Percentiles rank a stretch among this genome's conserved stretches.
These are phyloP conservation scores for Sebastes reedi DNA, from an alignment of 2,797 vertebrate genomes.

Conservation along the genomic window DNA sequence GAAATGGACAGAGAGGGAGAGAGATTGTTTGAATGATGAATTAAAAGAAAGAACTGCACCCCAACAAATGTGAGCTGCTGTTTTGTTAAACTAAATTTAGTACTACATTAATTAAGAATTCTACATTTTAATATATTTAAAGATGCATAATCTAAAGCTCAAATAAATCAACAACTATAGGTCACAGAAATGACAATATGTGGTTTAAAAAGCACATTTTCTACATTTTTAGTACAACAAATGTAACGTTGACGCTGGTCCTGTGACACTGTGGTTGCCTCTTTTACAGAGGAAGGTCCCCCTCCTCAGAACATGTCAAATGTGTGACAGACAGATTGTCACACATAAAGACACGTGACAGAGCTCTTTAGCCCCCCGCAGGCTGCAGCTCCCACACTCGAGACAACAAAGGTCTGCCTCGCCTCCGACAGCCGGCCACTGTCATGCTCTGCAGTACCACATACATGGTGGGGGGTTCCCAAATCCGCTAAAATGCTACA, in stretches of 20 bases:
- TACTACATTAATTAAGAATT: background rate
- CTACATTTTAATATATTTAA: slow-evolving; percentile 4
- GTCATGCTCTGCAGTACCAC: background rate
- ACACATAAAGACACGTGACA: slow-evolving; percentile 54
- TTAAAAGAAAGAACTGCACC: slow-evolving; percentile 34
- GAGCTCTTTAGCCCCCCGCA: slow-evolving; percentile 51
- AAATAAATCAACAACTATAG: background rate
- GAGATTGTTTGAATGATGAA: slow-evolving; percentile 27
- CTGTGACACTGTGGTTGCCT: background rate
- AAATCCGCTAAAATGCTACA: background rate
- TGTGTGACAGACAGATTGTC: slow-evolving; percentile 52
- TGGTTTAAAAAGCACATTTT: background rate
- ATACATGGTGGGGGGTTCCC: slow-evolving; percentile 1
- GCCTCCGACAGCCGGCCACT: background rate
- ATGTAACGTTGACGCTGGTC: background rate
- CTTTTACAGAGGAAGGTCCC: background rate
- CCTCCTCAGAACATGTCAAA: slow-evolving; percentile 39
- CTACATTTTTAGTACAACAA: background rate
- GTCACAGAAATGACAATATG: background rate
- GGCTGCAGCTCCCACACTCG: slow-evolving; percentile 46
- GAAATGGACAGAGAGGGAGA: background rate
- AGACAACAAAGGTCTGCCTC: slow-evolving; percentile 46
- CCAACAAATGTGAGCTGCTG: slow-evolving; percentile 14
- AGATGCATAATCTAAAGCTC: background rate
- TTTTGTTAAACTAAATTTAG: background rate